Conservation (phyloP, 2,797 vertebrate species). For the Epinephelus coioides region DNA sequence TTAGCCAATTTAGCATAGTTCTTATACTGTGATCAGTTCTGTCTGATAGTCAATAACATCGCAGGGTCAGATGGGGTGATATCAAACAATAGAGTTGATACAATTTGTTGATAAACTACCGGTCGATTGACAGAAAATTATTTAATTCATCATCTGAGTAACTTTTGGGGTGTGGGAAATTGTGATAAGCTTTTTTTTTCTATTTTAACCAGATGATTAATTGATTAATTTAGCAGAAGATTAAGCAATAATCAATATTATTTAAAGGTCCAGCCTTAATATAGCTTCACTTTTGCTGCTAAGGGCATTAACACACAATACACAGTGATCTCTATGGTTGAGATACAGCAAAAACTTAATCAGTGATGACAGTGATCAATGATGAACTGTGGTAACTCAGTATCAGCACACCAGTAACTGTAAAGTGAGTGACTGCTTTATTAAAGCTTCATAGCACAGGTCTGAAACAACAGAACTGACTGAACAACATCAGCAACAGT, state of each 20-base stretch:
- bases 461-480: slow-evolving; percentile 7
- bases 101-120: too few species aligned
- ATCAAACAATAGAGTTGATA: not conserved
- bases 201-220: not conserved
- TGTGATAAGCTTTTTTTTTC: not conserved
- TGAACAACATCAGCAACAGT: slow-evolving; percentile 45
- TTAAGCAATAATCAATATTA: too few species aligned
- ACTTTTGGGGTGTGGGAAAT: not conserved
- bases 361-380: not conserved
- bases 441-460: not conserved
- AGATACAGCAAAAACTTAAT: not conserved
- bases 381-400: not conserved
- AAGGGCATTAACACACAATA: not conserved
- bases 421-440: not conserved
- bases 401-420: not conserved
- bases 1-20: not conserved
- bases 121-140: not conserved
- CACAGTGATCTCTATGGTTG: too few species aligned
- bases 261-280: not conserved
- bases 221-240: not conserved
- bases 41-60: not conserved
- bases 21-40: not conserved
- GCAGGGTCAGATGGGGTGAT: too few species aligned
- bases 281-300: not conserved
- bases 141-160: not conserved